Percentiles rank a stretch among this genome's conserved stretches.
phyloP scores from a whole-genome alignment of 2,888 invertebrate species.

The Euclidia mi region DNA sequence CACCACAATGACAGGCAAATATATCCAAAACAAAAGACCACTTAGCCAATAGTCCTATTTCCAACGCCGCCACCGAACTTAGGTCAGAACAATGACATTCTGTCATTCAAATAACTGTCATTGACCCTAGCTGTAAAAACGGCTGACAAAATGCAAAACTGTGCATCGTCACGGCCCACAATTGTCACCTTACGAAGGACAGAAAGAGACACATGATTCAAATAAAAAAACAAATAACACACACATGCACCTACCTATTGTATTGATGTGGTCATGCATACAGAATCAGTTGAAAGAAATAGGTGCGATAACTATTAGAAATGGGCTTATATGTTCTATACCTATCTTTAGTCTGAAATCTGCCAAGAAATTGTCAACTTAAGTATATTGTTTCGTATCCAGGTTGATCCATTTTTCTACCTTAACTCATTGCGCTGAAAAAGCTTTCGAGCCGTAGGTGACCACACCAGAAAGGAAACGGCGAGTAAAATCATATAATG shows the following conservation, averaged over 20 bases:
- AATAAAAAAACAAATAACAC: conserved; percentile 11
- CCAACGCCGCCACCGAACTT: conserved; percentile 14
- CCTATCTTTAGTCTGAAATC: too few relatives aligned
- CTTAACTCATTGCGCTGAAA: too few relatives aligned
- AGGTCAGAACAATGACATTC: conserved; percentile 21
- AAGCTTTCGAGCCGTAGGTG: too few relatives aligned
- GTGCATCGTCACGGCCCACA: conserved; percentile 39
- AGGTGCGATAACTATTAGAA: conserved; percentile 13
- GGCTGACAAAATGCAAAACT: conserved; percentile 56
- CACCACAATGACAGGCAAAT: conserved; percentile 9
- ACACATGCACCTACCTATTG: conserved; percentile 4
- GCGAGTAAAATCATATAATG: too few relatives aligned
- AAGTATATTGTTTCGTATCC: too few relatives aligned
- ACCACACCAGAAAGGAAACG: too few relatives aligned
- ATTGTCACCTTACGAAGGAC: conserved; percentile 35
- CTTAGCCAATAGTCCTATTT: conserved; percentile 10
- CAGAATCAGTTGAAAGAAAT: conserved; percentile 62
- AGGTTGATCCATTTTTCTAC: too few relatives aligned
- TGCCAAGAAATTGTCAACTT: too few relatives aligned
- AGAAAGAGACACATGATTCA: conserved; percentile 6
- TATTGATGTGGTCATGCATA: conserved; percentile 69
- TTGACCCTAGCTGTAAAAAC: conserved; percentile 67
- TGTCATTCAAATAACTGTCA: conserved; percentile 58
- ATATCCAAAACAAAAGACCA: conserved; percentile 7
- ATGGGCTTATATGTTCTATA: too few relatives aligned